These are phyloP conservation scores for Chrysina gloriosa DNA, from an alignment of 2,888 invertebrate species.

Conservation along the genomic window DNA sequence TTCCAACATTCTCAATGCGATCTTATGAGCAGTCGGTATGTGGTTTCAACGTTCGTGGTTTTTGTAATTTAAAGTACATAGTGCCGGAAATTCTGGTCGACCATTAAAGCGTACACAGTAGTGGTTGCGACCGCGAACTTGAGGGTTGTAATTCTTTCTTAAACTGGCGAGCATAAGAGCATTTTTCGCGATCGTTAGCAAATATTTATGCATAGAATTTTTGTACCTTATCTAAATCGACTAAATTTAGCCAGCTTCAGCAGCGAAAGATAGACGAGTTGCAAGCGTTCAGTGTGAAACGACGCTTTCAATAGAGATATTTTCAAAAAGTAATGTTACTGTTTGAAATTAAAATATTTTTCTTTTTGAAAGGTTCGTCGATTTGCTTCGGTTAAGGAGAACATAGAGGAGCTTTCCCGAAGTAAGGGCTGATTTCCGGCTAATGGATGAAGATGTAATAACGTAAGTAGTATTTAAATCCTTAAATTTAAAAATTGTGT, in stretches of 20 bases:
- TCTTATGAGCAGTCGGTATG: too few relatives aligned
- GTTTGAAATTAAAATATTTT: neutral
- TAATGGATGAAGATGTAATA: constrained; percentile 6
- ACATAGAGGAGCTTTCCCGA: neutral
- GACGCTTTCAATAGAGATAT: neutral
- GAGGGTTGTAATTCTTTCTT: neutral
- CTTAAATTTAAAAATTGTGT: too few relatives aligned
- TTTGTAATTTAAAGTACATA: neutral
- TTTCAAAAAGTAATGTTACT: neutral
- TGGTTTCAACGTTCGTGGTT: neutral
- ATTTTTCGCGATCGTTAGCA: constrained; percentile 7
- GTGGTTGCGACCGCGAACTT: neutral
- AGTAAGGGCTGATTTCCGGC: too few relatives aligned
- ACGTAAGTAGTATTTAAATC: neutral
- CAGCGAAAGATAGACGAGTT: neutral
- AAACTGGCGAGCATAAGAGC: neutral
- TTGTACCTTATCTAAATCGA: neutral
- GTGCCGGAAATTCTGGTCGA: neutral
- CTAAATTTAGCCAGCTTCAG: neutral
- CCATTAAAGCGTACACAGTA: constrained; percentile 1
- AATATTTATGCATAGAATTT: constrained; percentile 14
- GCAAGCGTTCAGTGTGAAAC: neutral
- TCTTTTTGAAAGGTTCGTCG: neutral
- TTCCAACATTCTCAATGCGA: too few relatives aligned
- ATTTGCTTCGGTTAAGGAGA: neutral